Base-by-base conservation (phyloP, 2,888 invertebrate species). In the Tribolium freemani region DNA sequence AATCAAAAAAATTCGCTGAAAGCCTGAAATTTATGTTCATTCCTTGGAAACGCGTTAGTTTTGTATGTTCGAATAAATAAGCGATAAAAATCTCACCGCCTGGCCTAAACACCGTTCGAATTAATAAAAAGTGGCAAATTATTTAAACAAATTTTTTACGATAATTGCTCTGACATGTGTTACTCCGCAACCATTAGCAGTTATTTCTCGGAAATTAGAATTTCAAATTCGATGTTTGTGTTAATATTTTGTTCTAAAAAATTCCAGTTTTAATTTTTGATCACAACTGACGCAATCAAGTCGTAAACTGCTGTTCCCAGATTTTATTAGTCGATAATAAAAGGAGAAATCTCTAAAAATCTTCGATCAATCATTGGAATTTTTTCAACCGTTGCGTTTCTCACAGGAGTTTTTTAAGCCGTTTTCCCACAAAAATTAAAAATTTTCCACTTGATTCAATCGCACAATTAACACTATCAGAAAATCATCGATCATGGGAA, bases 401-500 rank as follows among this genome's bases (percentile, higher is more conserved):
- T 11, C 66, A 66, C 45, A 53, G 48, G 61, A 5, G 50, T 20
- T 50, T 50, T 50, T 50, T 50, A 26, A 9, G 21, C 13, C 21
- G 38, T 60, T 69, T 79, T 80, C 80, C 78, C 80, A 80, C 78
- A 79, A 79, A 79, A 79, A 77, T 80, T 76, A 70, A 58, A 73
- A 75, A 79, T 80, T 81, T 80, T 76, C 77, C 78, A 78, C 77
- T 78, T 74, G 76, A 75, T 72, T 75, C 75, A 74, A 60, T 78
- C 76, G 73, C 58, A 77, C 77, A 75, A 78, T 78, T 78, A 80
- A 76, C 70, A 77, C 78, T 78, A 80, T 81, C 79, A 78, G 80
- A 81, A 80, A 79, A 79, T 79, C 78, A 82, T 81, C 82, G 77
- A 81, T 81, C 81, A 81, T 75, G 71, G 51, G 77, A 72, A 80